Evolutionary conservation across 2,113 vertebrate genomes (phyloP).

Genomic region (Ibidorhyncha struthersii): DNA sequence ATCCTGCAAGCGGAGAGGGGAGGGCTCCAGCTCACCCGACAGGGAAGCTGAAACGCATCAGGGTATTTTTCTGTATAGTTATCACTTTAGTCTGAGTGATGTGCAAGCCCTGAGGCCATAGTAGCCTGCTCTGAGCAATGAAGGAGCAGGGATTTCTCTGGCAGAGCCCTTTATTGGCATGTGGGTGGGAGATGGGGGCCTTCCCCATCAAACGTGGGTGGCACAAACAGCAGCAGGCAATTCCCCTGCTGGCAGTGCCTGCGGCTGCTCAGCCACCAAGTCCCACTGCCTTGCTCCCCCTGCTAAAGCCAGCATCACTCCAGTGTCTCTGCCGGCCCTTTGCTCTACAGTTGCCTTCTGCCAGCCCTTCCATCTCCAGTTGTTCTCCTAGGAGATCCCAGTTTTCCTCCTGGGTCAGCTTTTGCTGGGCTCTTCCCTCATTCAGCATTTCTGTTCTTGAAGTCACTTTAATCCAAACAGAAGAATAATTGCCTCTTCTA

Average conservation of each 20-base stretch:
- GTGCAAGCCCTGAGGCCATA: not conserved
- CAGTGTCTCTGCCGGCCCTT: not conserved
- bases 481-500: conserved; percentile 45
- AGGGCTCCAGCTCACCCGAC: not conserved
- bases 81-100: not conserved
- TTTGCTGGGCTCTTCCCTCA: not conserved
- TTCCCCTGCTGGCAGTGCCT: not conserved
- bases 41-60: not conserved
- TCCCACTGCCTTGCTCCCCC: not conserved
- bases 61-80: not conserved
- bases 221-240: not conserved
- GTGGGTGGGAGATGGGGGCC: not conserved
- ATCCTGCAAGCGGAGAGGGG: not conserved
- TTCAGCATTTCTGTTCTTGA: not conserved
- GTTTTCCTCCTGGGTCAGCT: not conserved
- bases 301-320: not conserved
- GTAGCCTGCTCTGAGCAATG: not conserved
- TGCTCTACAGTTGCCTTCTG: not conserved
- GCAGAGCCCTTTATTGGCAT: not conserved
- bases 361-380: not conserved
- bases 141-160: not conserved
- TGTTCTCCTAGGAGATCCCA: not conserved
- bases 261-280: not conserved
- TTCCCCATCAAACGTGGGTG: not conserved
- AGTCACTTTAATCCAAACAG: not conserved